Evolutionary conservation across 2,113 vertebrate species (phyloP), one percentile per base, ranked within the genome.

Genomic region (Phasianus colchicus): DNA sequence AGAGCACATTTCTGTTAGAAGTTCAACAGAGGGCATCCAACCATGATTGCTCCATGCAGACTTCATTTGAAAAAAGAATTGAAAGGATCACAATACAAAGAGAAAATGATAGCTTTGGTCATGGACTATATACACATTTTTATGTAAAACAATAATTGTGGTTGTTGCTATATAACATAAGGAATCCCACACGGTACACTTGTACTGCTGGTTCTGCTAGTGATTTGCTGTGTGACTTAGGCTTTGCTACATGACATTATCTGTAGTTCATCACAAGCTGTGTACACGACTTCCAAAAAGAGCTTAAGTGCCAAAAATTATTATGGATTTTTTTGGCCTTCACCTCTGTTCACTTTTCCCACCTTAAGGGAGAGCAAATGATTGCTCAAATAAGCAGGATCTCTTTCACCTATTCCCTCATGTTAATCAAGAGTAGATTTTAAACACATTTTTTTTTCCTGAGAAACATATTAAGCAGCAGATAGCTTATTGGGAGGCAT

Each of bases 351-450:
- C 80, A 79, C 91, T 92, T 94, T 84, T 89, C 74, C 27, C 43
- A 89, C 70, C 93, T 84, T 84, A 69, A 78, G 32, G 58, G n/a
- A 64, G 29, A 94, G 70, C 74, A 84, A 90, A 88, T 78, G 43
- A 84, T 75, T 86, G 57, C 70, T 94, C 48, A 72, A 64, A 92
- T 34, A 70, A 54, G 45, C 25, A 50, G 73, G 43, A 16, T 83
- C 52, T 52, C 52, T n/a, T 93, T 93, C 77, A 86, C 57, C 47
- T 83, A 80, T 82, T 81, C 47, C 36, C 9, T 93, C 32, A 5
- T 65, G 57, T 96, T 94, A 95, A 96, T 93, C 86, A 93, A 81
- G 14, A 86, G 43, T 94, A 93, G 76, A 95, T 94, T 94, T 94
- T 83, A 92, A 94, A 92, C 50, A 50, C 75, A 11, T 83, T 72